A percentile compares a stretch with the other conserved stretches of the same genome.
phyloP scores from a whole-genome alignment of 2,888 invertebrate genomes.

The Calameuta filiformis region DNA sequence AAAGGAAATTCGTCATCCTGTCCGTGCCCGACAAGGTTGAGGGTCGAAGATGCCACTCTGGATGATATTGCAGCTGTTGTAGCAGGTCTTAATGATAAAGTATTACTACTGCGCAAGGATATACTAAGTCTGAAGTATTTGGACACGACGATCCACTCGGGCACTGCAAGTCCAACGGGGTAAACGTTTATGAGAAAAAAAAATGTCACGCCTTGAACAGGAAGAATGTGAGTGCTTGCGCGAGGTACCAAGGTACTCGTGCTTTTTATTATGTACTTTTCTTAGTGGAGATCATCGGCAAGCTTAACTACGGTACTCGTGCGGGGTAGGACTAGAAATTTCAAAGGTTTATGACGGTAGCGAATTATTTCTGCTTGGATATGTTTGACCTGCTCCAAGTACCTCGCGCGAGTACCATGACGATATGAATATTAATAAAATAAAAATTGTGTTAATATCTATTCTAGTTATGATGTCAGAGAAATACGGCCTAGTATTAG shows the following conservation, averaged over 20 bases:
- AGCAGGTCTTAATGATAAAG: slow-evolving; percentile 29
- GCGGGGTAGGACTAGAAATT: not conserved
- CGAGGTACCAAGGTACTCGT: not conserved
- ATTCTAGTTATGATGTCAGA: not conserved
- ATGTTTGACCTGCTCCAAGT: not conserved
- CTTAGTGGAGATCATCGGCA: not conserved
- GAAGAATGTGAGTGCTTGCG: not conserved
- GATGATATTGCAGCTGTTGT: slow-evolving; percentile 28
- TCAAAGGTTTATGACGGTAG: not conserved
- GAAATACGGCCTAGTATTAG: not conserved
- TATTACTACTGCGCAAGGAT: slow-evolving; percentile 29
- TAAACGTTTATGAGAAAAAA: not conserved
- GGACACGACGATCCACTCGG: not conserved
- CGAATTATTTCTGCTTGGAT: too few relatives aligned
- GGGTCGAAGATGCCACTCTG: slow-evolving; percentile 12
- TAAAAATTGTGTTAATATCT: not conserved
- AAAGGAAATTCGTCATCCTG: not conserved
- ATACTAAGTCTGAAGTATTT: slow-evolving; percentile 23
- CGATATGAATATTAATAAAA: not conserved
- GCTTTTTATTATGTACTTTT: not conserved
- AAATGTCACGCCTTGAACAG: not conserved
- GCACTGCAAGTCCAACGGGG: not conserved
- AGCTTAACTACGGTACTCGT: not conserved
- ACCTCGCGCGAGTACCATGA: not conserved
- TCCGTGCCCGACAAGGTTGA: not conserved